phyloP scores from a whole-genome alignment of 2,113 vertebrate species.

The Crotalus horridus region DNA sequence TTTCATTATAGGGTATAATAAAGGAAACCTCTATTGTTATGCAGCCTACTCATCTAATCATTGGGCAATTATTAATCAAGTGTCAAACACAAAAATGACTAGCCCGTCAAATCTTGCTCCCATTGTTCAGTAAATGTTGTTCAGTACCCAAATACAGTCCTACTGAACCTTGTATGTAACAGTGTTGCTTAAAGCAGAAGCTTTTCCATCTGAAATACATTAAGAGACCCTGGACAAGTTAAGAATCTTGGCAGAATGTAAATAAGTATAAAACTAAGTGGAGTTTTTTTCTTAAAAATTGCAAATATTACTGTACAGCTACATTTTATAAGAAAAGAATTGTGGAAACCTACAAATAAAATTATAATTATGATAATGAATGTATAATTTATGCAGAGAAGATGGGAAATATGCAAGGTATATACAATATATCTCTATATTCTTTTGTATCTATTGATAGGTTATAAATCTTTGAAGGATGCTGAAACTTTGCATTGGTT shows the following conservation, averaged over 20 bases:
- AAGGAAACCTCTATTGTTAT: neutral
- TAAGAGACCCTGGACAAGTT: neutral
- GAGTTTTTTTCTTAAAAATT: slow-evolving; percentile 48
- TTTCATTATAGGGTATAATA: neutral
- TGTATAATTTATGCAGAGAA: slow-evolving; percentile 64
- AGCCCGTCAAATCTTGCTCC: too few species aligned
- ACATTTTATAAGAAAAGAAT: slow-evolving; percentile 11
- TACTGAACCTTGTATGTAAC: neutral
- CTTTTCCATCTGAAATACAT: neutral
- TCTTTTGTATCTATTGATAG: slow-evolving; percentile 55
- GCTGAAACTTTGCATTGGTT: slow-evolving; percentile 46
- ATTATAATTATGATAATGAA: slow-evolving; percentile 69
- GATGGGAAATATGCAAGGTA: slow-evolving; percentile 60
- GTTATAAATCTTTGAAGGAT: slow-evolving; percentile 58
- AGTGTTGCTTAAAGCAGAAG: neutral
- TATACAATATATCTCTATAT: slow-evolving; percentile 51
- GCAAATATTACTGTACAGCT: slow-evolving; percentile 54
- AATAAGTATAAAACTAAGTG: slow-evolving; percentile 45
- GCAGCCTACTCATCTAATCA: neutral
- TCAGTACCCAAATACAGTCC: neutral
- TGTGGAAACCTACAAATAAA: slow-evolving; percentile 64
- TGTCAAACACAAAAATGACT: neutral
- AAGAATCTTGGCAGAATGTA: slow-evolving; percentile 40
- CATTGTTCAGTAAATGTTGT: neutral
- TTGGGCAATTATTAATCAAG: neutral